Evolutionary conservation across 1,140 invertebrate species (phyloP).

Genomic region (Brachionus koreanus): DNA sequence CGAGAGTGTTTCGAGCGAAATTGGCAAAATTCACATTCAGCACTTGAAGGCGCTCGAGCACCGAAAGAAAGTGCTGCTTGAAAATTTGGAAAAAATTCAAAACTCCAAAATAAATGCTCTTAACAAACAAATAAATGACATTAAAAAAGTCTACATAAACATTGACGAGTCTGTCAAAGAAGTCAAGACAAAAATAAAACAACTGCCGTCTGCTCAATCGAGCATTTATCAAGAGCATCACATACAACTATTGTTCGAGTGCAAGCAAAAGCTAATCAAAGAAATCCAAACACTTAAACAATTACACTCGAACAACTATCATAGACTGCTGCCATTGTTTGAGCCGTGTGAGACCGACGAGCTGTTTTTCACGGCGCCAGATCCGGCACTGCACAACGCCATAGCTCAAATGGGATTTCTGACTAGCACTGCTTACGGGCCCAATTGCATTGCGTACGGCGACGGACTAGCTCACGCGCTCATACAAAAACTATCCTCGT

Average conservation of each 20-base stretch:
- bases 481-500: conserved; percentile 56
- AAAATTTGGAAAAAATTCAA: conserved; percentile 43
- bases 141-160: neutral
- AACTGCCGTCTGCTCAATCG: neutral
- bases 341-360: conserved; percentile 63
- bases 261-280: conserved; percentile 36
- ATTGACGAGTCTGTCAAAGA: conserved; percentile 27
- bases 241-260: conserved; percentile 27
- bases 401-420: conserved; percentile 61
- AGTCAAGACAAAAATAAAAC: conserved; percentile 13
- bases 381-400: conserved; percentile 59
- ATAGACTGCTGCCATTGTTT: conserved; percentile 59
- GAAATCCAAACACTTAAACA: conserved; percentile 32
- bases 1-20: neutral
- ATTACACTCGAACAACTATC: conserved; percentile 47
- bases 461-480: conserved; percentile 59
- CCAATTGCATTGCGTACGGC: conserved; percentile 61
- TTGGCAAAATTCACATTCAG: conserved; percentile 12
- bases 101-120: neutral
- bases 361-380: conserved; percentile 62
- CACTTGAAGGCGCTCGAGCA: conserved; percentile 24
- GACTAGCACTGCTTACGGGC: conserved; percentile 63
- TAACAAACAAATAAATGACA: conserved; percentile 41
- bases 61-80: conserved; percentile 7
- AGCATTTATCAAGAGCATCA: neutral